Evolutionary conservation across 2,113 vertebrate genomes (phyloP).

Genomic region (Gopherus evgoodei): DNA sequence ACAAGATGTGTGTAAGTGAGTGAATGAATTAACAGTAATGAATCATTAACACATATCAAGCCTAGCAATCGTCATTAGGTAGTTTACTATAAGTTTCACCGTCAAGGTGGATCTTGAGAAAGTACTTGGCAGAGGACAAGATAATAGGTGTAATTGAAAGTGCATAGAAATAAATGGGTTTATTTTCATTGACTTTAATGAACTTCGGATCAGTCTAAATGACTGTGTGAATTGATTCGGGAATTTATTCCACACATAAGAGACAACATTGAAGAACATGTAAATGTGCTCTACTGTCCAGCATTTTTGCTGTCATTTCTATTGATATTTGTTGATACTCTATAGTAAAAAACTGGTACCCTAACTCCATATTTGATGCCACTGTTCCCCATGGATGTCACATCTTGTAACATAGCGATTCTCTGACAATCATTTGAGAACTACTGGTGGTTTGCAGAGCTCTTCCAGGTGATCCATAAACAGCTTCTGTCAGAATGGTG

Average conservation of each 20-base stretch:
- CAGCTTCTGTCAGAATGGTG: neutral
- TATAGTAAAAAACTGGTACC: neutral
- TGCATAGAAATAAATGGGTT: neutral
- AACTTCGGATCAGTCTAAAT: neutral
- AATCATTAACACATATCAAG: neutral
- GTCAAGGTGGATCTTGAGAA: neutral
- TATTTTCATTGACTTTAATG: neutral
- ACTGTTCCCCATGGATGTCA: neutral
- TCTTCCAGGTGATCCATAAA: neutral
- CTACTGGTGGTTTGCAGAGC: neutral
- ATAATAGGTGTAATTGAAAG: neutral
- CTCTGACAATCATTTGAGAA: neutral
- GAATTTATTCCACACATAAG: neutral
- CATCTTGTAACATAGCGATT: fast-evolving
- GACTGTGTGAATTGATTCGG: neutral
- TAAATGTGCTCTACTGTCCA: neutral
- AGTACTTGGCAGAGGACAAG: neutral
- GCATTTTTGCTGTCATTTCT: neutral
- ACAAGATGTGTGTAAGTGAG: neutral
- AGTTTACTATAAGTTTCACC: neutral
- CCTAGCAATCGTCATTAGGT: neutral
- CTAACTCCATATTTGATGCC: neutral
- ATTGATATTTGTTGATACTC: neutral
- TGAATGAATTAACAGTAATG: neutral
- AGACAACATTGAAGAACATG: neutral